phyloP scores from a whole-genome alignment of 2,888 invertebrate genomes.

The Amorpha juglandis region DNA sequence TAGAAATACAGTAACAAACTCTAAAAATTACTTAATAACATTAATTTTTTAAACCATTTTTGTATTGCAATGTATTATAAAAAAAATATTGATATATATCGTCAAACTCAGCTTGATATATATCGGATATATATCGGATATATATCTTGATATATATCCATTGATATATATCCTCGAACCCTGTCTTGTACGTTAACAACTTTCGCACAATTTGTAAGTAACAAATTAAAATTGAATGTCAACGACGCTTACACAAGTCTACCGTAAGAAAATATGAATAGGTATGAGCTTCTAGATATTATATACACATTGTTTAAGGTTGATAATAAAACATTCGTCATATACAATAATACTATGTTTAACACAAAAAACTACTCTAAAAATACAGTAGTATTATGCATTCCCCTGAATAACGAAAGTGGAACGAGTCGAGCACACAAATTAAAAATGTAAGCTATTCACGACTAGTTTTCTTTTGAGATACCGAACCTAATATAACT shows the following conservation, averaged over 20 bases:
- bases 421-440: constrained; percentile 1
- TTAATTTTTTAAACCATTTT: no score
- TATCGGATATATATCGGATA: no score
- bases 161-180: no score
- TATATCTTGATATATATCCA: no score
- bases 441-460: constrained; percentile 5
- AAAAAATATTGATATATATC: no score
- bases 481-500: neutral
- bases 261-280: neutral
- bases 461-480: neutral
- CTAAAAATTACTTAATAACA: no score
- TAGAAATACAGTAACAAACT: no score
- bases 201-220: constrained; percentile 20
- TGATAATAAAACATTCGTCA: neutral
- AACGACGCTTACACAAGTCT: neutral
- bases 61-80: no score
- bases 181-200: constrained; percentile 19
- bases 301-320: neutral
- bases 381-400: neutral
- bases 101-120: no score
- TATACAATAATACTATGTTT: neutral
- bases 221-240: neutral
- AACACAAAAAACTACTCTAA: no score
- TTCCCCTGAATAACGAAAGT: neutral
- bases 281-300: no score